A percentile compares a stretch with the other conserved stretches of the same genome.
Evolutionary conservation across 2,797 vertebrate genomes (phyloP).

Genomic region (Scomberomorus guttatus): DNA sequence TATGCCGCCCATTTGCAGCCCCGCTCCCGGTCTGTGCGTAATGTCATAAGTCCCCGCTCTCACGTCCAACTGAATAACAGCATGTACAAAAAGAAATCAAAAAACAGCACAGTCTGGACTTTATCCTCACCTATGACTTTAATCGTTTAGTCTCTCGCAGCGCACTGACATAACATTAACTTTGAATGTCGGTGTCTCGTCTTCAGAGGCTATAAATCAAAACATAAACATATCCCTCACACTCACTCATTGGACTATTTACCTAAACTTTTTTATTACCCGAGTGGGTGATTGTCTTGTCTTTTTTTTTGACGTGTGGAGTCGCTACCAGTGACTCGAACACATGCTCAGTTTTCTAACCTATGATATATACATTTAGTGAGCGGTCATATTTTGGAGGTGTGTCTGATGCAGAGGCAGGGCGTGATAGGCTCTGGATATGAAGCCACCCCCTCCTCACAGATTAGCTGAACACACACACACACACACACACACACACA

Average conservation of each 20-base stretch:
- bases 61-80: constrained; percentile 54
- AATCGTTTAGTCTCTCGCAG: constrained; percentile 2
- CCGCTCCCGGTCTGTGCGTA: constrained; percentile 71
- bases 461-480: neutral
- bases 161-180: constrained; percentile 43
- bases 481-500: neutral
- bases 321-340: constrained; percentile 68
- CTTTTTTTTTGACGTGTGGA: constrained; percentile 55
- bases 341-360: constrained; percentile 72
- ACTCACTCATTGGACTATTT: constrained; percentile 8
- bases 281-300: constrained; percentile 24
- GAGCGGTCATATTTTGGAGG: constrained; percentile 79
- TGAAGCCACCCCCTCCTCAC: constrained; percentile 58
- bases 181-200: constrained; percentile 26
- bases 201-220: neutral
- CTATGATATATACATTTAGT: constrained; percentile 84
- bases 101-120: neutral
- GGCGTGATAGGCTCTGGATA: constrained; percentile 80
- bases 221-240: constrained; percentile 20
- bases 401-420: constrained; percentile 70
- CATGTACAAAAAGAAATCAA: constrained; percentile 19
- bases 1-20: constrained; percentile 92
- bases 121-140: constrained; percentile 31
- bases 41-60: constrained; percentile 79
- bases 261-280: constrained; percentile 33